A percentile compares a stretch with the other conserved stretches of the same genome.
Conservation (phyloP, 2,888 invertebrate species). For the Andrena fulva region DNA sequence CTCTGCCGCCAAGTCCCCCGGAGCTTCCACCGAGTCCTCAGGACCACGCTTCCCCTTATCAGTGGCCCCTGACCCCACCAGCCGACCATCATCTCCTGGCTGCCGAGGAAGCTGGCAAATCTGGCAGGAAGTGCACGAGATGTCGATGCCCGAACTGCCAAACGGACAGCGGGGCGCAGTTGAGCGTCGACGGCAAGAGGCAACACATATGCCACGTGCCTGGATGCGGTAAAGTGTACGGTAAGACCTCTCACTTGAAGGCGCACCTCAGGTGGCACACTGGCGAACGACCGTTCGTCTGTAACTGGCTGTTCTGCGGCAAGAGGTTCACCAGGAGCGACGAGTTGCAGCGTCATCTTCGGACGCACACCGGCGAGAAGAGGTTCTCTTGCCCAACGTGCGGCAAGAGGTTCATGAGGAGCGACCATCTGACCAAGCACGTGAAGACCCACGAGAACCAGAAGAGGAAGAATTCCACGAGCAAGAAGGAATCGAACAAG, state of each 20-base stretch:
- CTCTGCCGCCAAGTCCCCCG: conserved; percentile 76
- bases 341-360: conserved; percentile 92
- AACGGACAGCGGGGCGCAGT: conserved; percentile 90
- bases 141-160: conserved; percentile 93
- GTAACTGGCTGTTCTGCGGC: conserved; percentile 95
- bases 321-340: conserved; percentile 97
- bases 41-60: conserved; percentile 68
- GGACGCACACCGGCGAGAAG: conserved; percentile 96
- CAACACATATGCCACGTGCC: conserved; percentile 95
- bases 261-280: conserved; percentile 97
- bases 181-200: conserved; percentile 92
- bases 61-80: conserved; percentile 77
- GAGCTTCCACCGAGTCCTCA: conserved; percentile 75
- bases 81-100: conserved; percentile 65
- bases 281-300: conserved; percentile 95
- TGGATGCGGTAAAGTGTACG: conserved; percentile 95
- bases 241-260: conserved; percentile 97
- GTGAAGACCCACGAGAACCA: conserved; percentile 93
- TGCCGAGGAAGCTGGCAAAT: conserved; percentile 67
- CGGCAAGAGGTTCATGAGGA: conserved; percentile 95
- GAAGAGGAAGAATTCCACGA: conserved; percentile 84
- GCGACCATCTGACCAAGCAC: conserved; percentile 97
- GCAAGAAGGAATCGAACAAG: conserved; percentile 84
- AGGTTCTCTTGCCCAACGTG: conserved; percentile 95
- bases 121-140: conserved; percentile 89